These are phyloP conservation scores for Liodrosophila aerea DNA, from an alignment of 2,888 invertebrate species.

Conservation along the genomic window DNA sequence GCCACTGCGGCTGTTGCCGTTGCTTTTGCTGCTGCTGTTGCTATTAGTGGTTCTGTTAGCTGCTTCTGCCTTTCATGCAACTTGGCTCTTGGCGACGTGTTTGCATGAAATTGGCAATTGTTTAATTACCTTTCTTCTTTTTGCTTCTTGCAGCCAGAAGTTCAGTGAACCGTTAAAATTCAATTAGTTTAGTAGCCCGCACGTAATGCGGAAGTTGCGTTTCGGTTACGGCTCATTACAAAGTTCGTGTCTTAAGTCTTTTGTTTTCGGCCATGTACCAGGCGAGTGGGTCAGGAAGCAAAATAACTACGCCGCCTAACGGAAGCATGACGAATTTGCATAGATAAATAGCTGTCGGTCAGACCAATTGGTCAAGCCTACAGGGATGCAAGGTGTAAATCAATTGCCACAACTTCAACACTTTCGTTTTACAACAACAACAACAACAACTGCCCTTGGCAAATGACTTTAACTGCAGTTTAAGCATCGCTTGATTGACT, in stretches of 20 bases:
- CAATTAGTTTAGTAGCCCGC: conserved; percentile 41
- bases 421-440: conserved; percentile 58
- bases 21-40: neutral
- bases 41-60: conserved; percentile 8
- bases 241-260: conserved; percentile 70
- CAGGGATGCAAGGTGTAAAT: neutral
- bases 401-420: conserved; percentile 17
- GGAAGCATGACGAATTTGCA: conserved; percentile 52
- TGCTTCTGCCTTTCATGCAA: conserved; percentile 21
- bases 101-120: conserved; percentile 53
- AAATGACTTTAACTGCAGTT: conserved; percentile 40
- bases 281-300: conserved; percentile 60
- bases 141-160: conserved; percentile 20
- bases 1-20: conserved; percentile 2
- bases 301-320: conserved; percentile 30
- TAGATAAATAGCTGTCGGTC: conserved; percentile 25
- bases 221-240: conserved; percentile 33
- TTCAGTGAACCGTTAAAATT: conserved; percentile 61
- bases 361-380: conserved; percentile 17
- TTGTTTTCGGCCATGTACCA: conserved; percentile 29
- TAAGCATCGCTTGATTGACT: conserved; percentile 41
- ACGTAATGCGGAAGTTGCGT: conserved; percentile 56
- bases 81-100: conserved; percentile 53
- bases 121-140: conserved; percentile 58
- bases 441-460: conserved; percentile 49